Evolutionary conservation across 2,888 invertebrate genomes (phyloP).

Genomic region (Lomographa bimaculata): DNA sequence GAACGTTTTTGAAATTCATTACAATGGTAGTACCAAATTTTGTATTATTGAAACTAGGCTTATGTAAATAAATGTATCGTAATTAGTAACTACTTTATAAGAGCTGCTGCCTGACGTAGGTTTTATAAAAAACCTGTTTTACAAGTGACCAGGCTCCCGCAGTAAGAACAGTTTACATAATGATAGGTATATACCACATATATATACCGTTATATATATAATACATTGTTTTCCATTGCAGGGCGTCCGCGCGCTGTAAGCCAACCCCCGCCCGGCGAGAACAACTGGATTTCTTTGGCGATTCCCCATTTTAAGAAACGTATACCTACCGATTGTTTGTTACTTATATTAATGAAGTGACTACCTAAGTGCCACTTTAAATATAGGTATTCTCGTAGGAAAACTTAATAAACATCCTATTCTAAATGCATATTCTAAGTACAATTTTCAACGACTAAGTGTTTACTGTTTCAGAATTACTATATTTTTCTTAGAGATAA

Average conservation of each 20-base stretch:
- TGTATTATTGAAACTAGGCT: too few species aligned
- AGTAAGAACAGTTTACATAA: too few species aligned
- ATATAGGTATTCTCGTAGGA: conserved; percentile 39
- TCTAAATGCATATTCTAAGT: conserved; percentile 16
- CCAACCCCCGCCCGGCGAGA: conserved; percentile 14
- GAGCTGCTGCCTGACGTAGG: too few species aligned
- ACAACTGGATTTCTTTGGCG: conserved; percentile 19
- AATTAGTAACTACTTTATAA: too few species aligned
- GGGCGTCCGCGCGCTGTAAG: conserved; percentile 67
- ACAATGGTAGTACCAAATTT: too few species aligned
- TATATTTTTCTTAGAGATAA: conserved; percentile 11
- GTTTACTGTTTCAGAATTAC: conserved; percentile 9
- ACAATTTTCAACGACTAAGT: conserved; percentile 19
- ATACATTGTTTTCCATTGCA: conserved; percentile 45
- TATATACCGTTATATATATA: too few species aligned
- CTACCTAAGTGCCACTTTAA: conserved; percentile 53
- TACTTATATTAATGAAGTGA: conserved; percentile 8
- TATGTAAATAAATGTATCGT: too few species aligned
- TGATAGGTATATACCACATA: too few species aligned
- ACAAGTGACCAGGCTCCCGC: too few species aligned
- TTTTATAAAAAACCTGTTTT: too few species aligned
- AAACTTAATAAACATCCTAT: conserved; percentile 32
- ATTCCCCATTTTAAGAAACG: conserved; percentile 12
- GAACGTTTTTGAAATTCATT: too few species aligned
- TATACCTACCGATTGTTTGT: conserved; percentile 6